Conservation (phyloP, 2,888 invertebrate species). For the Epinotia nisella region DNA sequence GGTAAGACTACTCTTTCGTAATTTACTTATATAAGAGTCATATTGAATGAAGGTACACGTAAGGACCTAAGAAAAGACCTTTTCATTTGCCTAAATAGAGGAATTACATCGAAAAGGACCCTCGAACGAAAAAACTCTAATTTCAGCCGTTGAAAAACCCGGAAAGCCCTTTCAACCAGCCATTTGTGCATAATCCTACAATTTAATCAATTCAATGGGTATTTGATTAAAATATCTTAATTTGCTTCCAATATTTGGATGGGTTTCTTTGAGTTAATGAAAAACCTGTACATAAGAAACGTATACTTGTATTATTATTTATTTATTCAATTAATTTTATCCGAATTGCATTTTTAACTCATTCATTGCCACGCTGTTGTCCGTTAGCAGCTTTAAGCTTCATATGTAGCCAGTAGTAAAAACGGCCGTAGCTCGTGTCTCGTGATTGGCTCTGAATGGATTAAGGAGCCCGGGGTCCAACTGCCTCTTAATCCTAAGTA, state of each 20-base stretch:
- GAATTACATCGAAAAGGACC: conserved; percentile 38
- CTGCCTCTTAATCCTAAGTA: no score
- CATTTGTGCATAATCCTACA: conserved; percentile 37
- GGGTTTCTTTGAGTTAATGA: conserved; percentile 18
- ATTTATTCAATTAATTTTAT: not conserved
- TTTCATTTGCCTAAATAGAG: conserved; percentile 41
- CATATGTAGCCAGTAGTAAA: no score
- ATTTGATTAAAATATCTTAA: conserved; percentile 41
- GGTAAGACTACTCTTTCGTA: conserved; percentile 12
- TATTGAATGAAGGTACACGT: conserved; percentile 22
- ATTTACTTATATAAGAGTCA: conserved; percentile 28
- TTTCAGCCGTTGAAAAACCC: conserved; percentile 39
- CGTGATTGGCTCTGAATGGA: no score
- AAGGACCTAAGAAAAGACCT: conserved; percentile 29
- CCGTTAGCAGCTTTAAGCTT: no score
- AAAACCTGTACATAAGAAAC: conserved; percentile 20
- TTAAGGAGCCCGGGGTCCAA: no score
- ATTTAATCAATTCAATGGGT: conserved; percentile 42
- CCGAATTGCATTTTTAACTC: no score
- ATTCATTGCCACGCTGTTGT: no score
- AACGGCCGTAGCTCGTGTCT: no score
- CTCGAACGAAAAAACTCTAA: conserved; percentile 31
- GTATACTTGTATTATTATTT: no score
- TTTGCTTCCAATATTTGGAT: conserved; percentile 36
- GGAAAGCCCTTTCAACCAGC: conserved; percentile 29